Base-by-base conservation (phyloP, 2,888 invertebrate genomes). In the Troilus luridus region DNA sequence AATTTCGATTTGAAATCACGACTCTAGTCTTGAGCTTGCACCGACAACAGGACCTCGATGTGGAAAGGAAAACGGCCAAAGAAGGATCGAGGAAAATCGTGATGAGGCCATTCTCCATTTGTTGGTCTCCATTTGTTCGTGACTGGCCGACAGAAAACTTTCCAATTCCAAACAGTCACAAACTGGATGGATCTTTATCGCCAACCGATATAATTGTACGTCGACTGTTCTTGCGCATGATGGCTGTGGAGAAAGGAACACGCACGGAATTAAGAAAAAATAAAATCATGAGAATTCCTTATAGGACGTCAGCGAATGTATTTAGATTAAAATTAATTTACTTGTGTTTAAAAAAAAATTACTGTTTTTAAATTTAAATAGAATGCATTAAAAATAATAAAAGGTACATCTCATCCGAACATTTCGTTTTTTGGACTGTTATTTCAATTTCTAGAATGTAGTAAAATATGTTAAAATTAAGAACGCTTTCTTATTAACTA, bases 121-220 rank as follows among this genome's bases (percentile, higher is more conserved):
- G 72, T 85, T 56, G 56, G 85, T 85, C n/a, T 85, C 85, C 85
- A 85, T 85, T 85, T 85, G 56, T 85, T 85, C 85, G 85, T 85
- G 85, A 85, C 85, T 85, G 85, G 11, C 14, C 56, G 56, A 85
- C 85, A 85, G 85, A 85, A 77, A 85, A n/a, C 85, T 85, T 85
- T 85, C 85, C 85, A 85, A 85, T 85, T 85, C 85, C 85, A 85
- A 85, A 85, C 85, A 85, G 85, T n/a, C 85, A 85, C 85, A 85
- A 85, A 56, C 85, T 85, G 85, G 56, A 81, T 54, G 56, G 81
- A 85, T 85, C 56, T 54, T 85, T 54, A 85, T 85, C 85, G 21
- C 56, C 72, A 41, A 77, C 27, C 72, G 72, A 77, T 27, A 77
- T 77, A 77, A 41, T 77, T 27, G 72, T 77, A 41, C 72, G 17